phyloP scores from a whole-genome alignment of 2,888 invertebrate genomes.

The Leptarthrus brevirostris region DNA sequence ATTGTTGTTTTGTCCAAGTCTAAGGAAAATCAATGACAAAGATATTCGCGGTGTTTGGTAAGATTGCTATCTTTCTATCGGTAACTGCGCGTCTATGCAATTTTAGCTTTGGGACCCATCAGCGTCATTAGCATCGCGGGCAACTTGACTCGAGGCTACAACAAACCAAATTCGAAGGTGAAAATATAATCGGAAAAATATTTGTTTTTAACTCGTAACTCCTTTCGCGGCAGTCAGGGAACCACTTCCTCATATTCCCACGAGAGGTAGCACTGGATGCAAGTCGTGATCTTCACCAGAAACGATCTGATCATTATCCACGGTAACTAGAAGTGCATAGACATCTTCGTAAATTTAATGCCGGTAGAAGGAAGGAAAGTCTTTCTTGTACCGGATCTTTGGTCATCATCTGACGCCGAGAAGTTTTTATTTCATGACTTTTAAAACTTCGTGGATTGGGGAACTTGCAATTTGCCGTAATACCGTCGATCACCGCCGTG shows the following conservation, averaged over 20 bases:
- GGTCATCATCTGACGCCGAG: constrained; percentile 12
- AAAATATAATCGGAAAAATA: constrained; percentile 7
- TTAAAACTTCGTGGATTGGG: neutral
- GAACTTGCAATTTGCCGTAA: neutral
- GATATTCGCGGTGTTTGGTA: neutral
- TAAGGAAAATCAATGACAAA: constrained; percentile 8
- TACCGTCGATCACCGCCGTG: neutral
- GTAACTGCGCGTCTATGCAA: neutral
- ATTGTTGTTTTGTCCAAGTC: neutral
- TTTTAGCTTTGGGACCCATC: neutral
- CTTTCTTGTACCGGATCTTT: constrained; percentile 17
- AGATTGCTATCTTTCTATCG: neutral
- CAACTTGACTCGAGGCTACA: neutral
- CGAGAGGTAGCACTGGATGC: constrained; percentile 4
- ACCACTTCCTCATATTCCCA: constrained; percentile 6
- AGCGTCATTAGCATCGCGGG: neutral
- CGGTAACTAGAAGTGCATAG: constrained; percentile 4
- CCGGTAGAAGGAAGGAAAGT: constrained; percentile 33
- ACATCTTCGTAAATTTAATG: neutral
- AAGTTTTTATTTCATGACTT: constrained; percentile 12
- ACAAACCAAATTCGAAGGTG: neutral
- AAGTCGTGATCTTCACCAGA: constrained; percentile 31
- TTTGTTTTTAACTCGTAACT: neutral
- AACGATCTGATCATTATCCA: constrained; percentile 25
- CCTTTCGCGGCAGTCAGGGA: neutral